A percentile compares a stretch with the other conserved stretches of the same genome.
phyloP scores from a whole-genome alignment of 2,888 invertebrate genomes.

The Didymodactylos carnosus region DNA sequence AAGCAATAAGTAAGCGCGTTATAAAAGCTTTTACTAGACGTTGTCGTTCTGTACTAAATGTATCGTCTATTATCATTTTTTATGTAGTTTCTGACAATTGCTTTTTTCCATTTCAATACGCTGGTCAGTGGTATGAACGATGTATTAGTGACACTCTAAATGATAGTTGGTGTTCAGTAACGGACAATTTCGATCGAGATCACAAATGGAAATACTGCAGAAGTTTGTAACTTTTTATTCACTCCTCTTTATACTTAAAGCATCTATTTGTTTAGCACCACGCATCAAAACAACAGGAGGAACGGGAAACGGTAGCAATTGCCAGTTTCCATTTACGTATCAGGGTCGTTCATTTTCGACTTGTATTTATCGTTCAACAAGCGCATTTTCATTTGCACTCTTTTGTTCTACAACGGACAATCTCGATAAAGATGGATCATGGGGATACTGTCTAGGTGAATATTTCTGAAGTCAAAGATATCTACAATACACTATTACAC shows the following conservation, averaged over 20 bases:
- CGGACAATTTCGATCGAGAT: neutral
- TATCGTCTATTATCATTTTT: too few species aligned
- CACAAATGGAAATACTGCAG: neutral
- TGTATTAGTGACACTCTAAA: neutral
- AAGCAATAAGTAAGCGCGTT: too few species aligned
- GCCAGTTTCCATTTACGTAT: neutral
- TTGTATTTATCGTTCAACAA: neutral
- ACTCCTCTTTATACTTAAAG: neutral
- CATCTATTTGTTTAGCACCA: neutral
- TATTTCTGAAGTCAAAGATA: too few species aligned
- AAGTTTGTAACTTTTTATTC: neutral
- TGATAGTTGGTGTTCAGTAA: neutral
- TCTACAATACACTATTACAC: too few species aligned
- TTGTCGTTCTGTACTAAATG: too few species aligned
- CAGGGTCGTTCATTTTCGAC: neutral
- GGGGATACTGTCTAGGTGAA: neutral
- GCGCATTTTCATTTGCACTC: neutral
- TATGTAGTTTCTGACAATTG: neutral
- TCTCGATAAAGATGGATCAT: neutral
- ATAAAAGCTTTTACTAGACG: too few species aligned
- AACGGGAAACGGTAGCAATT: neutral
- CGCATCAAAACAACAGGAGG: neutral
- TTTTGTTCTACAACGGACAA: neutral
- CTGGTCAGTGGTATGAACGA: neutral
- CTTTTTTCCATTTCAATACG: neutral